Evolutionary conservation across 2,113 vertebrate species (phyloP), one percentile per base, ranked within the genome.

Genomic region (Menidia beryllina): DNA sequence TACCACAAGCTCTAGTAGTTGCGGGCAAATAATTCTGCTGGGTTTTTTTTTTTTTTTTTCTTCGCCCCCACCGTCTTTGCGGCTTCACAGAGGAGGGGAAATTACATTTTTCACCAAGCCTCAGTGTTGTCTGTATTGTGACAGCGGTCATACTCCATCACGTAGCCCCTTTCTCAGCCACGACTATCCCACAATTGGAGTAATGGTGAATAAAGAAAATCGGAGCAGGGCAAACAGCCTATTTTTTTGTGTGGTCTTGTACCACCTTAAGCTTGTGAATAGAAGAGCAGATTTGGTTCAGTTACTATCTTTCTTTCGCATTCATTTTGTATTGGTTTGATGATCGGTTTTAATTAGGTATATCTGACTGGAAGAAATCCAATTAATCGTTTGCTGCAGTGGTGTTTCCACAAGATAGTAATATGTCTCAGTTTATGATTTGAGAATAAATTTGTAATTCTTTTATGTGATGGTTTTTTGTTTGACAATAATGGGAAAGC

Each of bases 1-100:
- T 87, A 90, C 77, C 90, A 88, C 30, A 77, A 92, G 87, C 90
- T 86, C 84, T 92, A 91, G 91, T 82, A 89, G 85, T 90, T 94
- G 89, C 89, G 87, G 88, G 86, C 84, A 83, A 90, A 88, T 93
- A 81, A 88, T 86, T 89, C 88, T 71, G 82, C 89, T 23, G 70
- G 56, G 48, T 72, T 82, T 77, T 60, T 72, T 77, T 82, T 80
- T 79, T 7, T 4, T 8, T 3, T 26, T 1, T 36, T 55, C 25
- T 51, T 17, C 11, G 36, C 8, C 43, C 7, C 20, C 41, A 19
- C 41, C 41, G 41, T 45, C 41, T 45, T 45, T 45, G 41, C 30
- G 84, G 82, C 78, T 84, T 74, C 70, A 71, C 61, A 90, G 91
- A 69, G 51, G 74, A 83, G 55, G 79, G 76, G 56, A 75, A 89